Evolutionary conservation across 2,797 vertebrate species (phyloP), one percentile per base, ranked within the genome.

Genomic region (Danio kyathit): DNA sequence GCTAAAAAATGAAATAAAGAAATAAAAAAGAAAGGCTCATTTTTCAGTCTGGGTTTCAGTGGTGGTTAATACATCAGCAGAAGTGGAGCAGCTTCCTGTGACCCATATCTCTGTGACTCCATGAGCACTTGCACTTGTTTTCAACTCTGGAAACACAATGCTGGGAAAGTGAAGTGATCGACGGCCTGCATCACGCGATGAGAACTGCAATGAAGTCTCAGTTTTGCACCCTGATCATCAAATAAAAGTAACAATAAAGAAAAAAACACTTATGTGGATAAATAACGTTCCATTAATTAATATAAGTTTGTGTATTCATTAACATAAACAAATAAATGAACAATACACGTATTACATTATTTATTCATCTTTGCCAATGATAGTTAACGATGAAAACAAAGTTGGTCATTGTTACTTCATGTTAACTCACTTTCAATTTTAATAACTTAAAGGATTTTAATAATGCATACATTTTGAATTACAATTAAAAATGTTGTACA

Each of bases 141-240:
- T 87, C 85, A 80, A 63, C 66, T 49, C 72, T 83, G 79, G 66
- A 71, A 89, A 87, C 91, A 93, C 91, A 93, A 93, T 92, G 90
- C 87, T 89, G 90, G 91, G 92, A 94, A 93, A 89, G 41, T 21
- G 66, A 64, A 49, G 56, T 54, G 57, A 56, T 52, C 40, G 57
- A 19, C 1, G 11, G 17, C 8, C 38, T 19, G 51, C 80, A 75
- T 82, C 82, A 80, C 69, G 59, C 76, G 77, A 84, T 65, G 77
- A 79, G 51, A 67, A 17, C 29, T 43, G 11, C 29, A 59, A 65
- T 71, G 51, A 80, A 66, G 73, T 52, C 77, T 17, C 54, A 5
- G 19, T 17, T 51, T 16, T 67, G 19, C 10, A 41, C 69, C 16
- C 19, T 41, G 49, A 72, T 43, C 43, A 17, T 21, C 74, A 72